Percentiles rank a stretch among this genome's conserved stretches.
Evolutionary conservation across 2,888 invertebrate genomes (phyloP).

Genomic region (Xestia sexstrigata): DNA sequence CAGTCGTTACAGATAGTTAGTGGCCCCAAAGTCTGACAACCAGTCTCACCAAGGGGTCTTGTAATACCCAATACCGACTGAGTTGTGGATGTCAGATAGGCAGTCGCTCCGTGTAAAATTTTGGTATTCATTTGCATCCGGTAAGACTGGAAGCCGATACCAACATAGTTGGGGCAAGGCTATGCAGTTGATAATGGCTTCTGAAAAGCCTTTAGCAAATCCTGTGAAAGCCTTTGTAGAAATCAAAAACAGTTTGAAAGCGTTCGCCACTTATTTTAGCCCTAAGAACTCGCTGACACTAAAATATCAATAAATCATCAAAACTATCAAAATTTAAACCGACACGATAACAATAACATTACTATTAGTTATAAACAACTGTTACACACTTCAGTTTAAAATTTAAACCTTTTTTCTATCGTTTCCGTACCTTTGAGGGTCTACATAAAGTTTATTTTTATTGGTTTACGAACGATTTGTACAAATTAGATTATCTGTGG

Average conservation of each 20-base stretch:
- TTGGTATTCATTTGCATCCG: no score
- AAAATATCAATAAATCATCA: slow-evolving; percentile 24
- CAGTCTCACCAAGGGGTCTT: no score
- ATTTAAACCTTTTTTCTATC: slow-evolving; percentile 67
- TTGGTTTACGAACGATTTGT: slow-evolving; percentile 80
- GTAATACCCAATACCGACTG: no score
- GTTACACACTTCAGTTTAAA: slow-evolving; percentile 63
- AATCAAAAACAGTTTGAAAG: neutral
- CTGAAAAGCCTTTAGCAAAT: neutral
- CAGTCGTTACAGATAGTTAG: no score
- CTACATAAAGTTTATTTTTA: slow-evolving; percentile 78
- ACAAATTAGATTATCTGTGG: slow-evolving; percentile 85
- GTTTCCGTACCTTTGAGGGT: slow-evolving; percentile 66
- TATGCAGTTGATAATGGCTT: neutral
- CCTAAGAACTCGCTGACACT: neutral
- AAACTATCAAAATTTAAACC: slow-evolving; percentile 36
- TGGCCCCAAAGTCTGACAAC: no score
- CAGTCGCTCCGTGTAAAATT: no score
- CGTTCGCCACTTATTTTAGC: neutral
- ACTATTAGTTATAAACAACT: slow-evolving; percentile 64
- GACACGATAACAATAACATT: slow-evolving; percentile 50
- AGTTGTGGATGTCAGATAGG: no score
- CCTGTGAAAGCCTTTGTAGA: neutral
- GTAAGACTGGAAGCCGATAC: no score
- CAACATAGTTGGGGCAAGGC: no score